Percentiles rank a stretch among this genome's conserved stretches.
phyloP scores from a whole-genome alignment of 2,888 invertebrate genomes.

The Pyralis farinalis region DNA sequence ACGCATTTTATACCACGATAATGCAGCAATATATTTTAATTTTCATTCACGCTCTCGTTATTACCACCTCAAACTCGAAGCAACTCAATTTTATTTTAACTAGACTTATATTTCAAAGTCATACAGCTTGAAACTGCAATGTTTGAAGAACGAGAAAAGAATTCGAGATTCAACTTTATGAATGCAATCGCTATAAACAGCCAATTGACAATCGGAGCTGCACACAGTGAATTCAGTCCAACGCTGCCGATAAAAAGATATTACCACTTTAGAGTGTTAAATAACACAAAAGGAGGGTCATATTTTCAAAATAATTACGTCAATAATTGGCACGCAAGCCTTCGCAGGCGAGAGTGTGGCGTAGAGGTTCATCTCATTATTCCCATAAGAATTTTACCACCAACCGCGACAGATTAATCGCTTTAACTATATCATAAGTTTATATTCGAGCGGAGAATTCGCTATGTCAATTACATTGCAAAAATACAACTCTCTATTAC shows the following conservation, averaged over 20 bases:
- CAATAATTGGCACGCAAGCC: conserved; percentile 77
- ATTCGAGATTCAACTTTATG: conserved; percentile 15
- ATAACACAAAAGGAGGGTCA: conserved; percentile 67
- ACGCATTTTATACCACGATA: conserved; percentile 46
- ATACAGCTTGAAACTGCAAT: background rate
- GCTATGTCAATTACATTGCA: conserved; percentile 69
- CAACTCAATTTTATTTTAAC: conserved; percentile 11
- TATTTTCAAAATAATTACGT: conserved; percentile 79
- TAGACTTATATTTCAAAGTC: conserved; percentile 9
- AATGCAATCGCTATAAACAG: conserved; percentile 42
- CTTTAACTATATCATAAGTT: conserved; percentile 76
- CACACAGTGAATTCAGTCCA: conserved; percentile 47
- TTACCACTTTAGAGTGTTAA: conserved; percentile 62
- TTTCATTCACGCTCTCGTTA: conserved; percentile 38
- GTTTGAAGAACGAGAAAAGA: conserved; percentile 1
- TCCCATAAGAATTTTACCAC: conserved; percentile 70
- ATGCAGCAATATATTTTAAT: conserved; percentile 49
- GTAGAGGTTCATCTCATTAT: conserved; percentile 67
- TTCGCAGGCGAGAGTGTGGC: conserved; percentile 31
- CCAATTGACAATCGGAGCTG: conserved; percentile 61
- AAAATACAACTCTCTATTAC: conserved; percentile 73
- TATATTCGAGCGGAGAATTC: conserved; percentile 52
- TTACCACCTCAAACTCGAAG: conserved; percentile 23
- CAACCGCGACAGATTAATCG: conserved; percentile 77
- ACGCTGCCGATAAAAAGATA: conserved; percentile 63